phyloP scores from a whole-genome alignment of 2,113 vertebrate genomes.

The Garra rufa region DNA sequence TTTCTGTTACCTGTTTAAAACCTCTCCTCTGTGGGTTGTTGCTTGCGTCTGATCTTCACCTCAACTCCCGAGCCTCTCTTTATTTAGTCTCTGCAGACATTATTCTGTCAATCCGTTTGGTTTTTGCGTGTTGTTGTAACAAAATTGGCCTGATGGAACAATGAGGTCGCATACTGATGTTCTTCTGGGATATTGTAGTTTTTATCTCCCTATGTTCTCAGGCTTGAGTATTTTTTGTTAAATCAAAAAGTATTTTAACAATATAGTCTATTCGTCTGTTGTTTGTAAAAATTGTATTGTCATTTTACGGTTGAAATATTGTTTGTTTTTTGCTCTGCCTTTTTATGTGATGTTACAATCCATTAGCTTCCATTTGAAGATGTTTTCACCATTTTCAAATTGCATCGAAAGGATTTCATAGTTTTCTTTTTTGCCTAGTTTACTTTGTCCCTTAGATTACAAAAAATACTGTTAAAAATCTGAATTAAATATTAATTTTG shows the following conservation, averaged over 20 bases:
- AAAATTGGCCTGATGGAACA: conserved; percentile 40
- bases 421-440: background rate
- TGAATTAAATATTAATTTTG: background rate
- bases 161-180: conserved; percentile 8
- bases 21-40: conserved; percentile 76
- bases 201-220: background rate
- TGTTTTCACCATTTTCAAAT: background rate
- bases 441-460: background rate
- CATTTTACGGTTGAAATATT: background rate
- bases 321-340: conserved; percentile 14
- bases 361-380: background rate
- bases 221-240: background rate
- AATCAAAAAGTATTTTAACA: background rate
- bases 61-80: conserved; percentile 65
- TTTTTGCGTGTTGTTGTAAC: conserved; percentile 66
- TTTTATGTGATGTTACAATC: background rate
- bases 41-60: conserved; percentile 78
- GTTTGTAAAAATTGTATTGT: background rate
- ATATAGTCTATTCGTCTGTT: background rate
- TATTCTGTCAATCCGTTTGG: conserved; percentile 75
- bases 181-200: background rate
- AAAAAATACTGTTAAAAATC: background rate
- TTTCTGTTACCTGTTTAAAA: conserved; percentile 68
- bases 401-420: background rate
- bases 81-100: conserved; percentile 68